A percentile compares a stretch with the other conserved stretches of the same genome.
Conservation (phyloP, 2,797 vertebrate genomes). For the Phylloscopus collybita region DNA sequence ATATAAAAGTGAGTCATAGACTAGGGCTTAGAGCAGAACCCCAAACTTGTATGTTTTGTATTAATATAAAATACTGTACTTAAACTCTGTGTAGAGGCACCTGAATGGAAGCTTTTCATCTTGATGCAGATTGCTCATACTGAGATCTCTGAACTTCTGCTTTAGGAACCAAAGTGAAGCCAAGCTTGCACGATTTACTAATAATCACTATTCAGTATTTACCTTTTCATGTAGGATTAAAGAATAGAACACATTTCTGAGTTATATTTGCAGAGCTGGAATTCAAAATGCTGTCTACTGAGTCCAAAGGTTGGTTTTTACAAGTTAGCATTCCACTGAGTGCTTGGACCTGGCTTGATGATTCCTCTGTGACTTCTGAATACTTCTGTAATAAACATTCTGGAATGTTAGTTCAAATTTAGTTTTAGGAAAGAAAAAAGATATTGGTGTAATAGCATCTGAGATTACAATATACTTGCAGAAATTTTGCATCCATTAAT, state of each 20-base stretch:
- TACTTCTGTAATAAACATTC: background rate
- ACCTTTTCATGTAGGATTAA: background rate
- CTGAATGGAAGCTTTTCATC: background rate
- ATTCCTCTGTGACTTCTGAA: background rate
- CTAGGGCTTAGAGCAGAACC: background rate
- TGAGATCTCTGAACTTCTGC: background rate
- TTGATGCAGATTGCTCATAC: background rate
- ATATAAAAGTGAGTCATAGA: background rate
- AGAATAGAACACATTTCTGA: background rate
- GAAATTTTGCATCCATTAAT: background rate
- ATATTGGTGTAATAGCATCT: background rate
- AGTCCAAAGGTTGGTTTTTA: background rate
- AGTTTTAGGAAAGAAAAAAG: background rate
- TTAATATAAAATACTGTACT: background rate
- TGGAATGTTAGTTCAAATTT: background rate
- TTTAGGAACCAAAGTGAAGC: background rate
- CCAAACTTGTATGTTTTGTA: background rate
- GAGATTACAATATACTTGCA: background rate
- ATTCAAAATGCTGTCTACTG: background rate
- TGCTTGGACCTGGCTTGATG: background rate
- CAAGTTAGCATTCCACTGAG: background rate
- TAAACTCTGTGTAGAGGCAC: background rate
- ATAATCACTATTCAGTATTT: background rate
- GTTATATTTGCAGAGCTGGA: background rate
- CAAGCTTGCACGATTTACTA: background rate